These are phyloP conservation scores for Coranthus polyacanthus DNA, from an alignment of 2,797 vertebrate species.

Conservation along the genomic window DNA sequence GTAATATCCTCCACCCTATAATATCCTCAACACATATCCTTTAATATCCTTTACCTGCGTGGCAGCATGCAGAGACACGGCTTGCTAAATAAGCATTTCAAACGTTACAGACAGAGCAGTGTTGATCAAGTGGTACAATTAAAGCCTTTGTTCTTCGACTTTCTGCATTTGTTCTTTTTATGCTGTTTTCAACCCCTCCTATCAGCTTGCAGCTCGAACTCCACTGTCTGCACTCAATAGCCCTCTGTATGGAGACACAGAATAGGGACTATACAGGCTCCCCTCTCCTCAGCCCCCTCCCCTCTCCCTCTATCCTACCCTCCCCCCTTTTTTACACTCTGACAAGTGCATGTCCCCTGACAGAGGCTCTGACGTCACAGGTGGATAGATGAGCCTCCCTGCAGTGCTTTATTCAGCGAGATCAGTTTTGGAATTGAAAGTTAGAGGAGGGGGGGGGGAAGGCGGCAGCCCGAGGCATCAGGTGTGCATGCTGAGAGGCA, in stretches of 20 bases:
- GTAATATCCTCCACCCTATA: too few relatives aligned
- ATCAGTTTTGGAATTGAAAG: slow-evolving; percentile 61
- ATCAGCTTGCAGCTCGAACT: slow-evolving; percentile 80
- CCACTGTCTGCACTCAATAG: slow-evolving; percentile 78
- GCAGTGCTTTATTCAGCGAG: slow-evolving; percentile 59
- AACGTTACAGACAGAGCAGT: slow-evolving; percentile 54
- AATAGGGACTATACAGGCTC: slow-evolving; percentile 71
- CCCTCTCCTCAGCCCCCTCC: slow-evolving; percentile 12
- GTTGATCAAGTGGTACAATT: slow-evolving; percentile 71
- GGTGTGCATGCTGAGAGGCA: slow-evolving; percentile 56
- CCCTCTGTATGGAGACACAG: slow-evolving; percentile 78
- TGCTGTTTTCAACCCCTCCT: slow-evolving; percentile 69
- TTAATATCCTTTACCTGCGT: not conserved
- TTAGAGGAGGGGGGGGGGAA: slow-evolving; percentile 52
- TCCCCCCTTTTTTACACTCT: slow-evolving; percentile 47
- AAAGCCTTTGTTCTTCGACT: slow-evolving; percentile 67
- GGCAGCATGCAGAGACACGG: slow-evolving; percentile 9
- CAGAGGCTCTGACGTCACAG: slow-evolving; percentile 74
- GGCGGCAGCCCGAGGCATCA: slow-evolving; percentile 62
- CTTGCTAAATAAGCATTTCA: slow-evolving; percentile 49
- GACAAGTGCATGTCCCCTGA: slow-evolving; percentile 76
- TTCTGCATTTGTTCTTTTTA: slow-evolving; percentile 71
- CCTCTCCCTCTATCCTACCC: slow-evolving; percentile 6
- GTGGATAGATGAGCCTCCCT: slow-evolving; percentile 63
- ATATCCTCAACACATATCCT: too few relatives aligned